Conservation (phyloP, 2,113 vertebrate species). For the Pygoscelis antarcticus region DNA sequence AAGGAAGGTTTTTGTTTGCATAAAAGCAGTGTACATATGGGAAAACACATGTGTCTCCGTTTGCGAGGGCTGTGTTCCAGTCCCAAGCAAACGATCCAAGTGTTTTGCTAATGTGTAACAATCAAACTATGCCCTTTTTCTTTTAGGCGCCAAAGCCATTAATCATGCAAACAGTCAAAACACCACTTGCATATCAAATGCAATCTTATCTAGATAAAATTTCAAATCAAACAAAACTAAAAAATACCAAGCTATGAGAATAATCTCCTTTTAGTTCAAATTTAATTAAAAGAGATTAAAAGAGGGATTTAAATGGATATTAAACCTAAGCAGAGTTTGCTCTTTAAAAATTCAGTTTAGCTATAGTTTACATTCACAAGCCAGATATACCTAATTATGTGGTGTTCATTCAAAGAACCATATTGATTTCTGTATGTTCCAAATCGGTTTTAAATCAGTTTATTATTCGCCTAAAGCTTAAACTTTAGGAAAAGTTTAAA, state of each 20-base stretch:
- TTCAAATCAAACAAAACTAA: not conserved
- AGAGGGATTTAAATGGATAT: conserved; percentile 1
- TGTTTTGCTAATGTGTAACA: not conserved
- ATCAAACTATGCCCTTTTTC: conserved; percentile 6
- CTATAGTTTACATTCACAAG: not conserved
- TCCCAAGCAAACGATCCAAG: not conserved
- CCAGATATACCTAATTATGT: not conserved
- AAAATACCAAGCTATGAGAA: not conserved
- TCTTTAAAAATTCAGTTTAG: not conserved
- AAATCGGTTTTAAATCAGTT: not conserved
- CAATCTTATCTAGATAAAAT: not conserved
- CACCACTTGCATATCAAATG: not conserved
- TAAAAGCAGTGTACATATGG: not conserved
- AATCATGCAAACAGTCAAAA: not conserved
- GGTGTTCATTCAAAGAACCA: not conserved
- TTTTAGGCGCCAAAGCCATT: not conserved
- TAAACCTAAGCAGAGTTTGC: not conserved
- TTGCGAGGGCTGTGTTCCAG: not conserved
- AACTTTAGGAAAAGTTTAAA: not conserved
- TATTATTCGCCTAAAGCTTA: not conserved
- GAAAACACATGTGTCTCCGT: not conserved
- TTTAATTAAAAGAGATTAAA: conserved; percentile 12
- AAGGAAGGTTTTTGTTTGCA: not conserved
- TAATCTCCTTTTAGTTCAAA: not conserved
- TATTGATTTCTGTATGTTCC: conserved; percentile 15